phyloP scores from a whole-genome alignment of 2,888 invertebrate species.

The Julus scandinavius region DNA sequence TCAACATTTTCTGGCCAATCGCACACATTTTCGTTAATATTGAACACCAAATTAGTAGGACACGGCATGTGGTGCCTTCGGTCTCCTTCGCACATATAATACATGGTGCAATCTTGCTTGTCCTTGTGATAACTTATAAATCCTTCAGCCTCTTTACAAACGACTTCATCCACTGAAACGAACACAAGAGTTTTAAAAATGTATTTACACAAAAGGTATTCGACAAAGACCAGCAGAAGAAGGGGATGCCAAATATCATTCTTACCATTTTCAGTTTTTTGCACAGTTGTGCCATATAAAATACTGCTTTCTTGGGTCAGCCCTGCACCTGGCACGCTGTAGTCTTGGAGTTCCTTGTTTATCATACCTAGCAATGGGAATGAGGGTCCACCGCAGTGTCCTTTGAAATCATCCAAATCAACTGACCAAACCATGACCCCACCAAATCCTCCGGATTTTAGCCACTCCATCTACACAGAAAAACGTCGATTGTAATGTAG shows the following conservation, averaged over 20 bases:
- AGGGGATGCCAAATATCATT: no score
- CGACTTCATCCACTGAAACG: constrained; percentile 82
- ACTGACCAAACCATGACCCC: constrained; percentile 98
- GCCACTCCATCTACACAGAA: constrained; percentile 82
- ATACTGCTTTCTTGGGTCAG: constrained; percentile 69
- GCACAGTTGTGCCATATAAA: constrained; percentile 56
- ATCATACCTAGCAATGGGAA: constrained; percentile 89
- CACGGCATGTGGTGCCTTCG: constrained; percentile 96
- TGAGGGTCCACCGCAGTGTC: constrained; percentile 86
- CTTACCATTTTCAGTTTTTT: constrained; percentile 63
- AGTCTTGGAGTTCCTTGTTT: constrained; percentile 84
- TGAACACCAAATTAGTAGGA: constrained; percentile 90
- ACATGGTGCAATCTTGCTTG: constrained; percentile 90
- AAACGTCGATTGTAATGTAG: constrained; percentile 10
- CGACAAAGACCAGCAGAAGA: no score
- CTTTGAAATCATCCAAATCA: constrained; percentile 95
- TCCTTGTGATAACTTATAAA: constrained; percentile 93
- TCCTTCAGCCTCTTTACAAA: constrained; percentile 93
- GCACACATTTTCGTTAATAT: constrained; percentile 91
- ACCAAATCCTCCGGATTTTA: constrained; percentile 92
- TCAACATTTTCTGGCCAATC: constrained; percentile 97
- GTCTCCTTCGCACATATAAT: constrained; percentile 96
- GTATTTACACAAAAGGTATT: no score
- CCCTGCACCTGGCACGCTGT: constrained; percentile 72
- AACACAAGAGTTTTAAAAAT: not conserved